Evolutionary conservation across 2,797 vertebrate genomes (phyloP), one percentile per base, ranked within the genome.

Genomic region (Pristis pectinata): DNA sequence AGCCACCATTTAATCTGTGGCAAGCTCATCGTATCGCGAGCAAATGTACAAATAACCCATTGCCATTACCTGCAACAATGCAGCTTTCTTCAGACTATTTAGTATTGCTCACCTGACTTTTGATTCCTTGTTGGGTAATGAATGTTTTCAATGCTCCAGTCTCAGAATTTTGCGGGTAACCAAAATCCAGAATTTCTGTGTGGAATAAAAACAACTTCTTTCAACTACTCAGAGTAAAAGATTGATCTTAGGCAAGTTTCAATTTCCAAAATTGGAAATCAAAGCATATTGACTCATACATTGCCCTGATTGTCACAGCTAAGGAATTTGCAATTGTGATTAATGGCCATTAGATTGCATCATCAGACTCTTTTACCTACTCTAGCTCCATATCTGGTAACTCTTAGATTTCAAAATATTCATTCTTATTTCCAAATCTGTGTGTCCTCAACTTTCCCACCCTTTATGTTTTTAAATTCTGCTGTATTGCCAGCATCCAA

Each of bases 101-200:
- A 2, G 10, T 85, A 79, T 79, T 70, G 76, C 95, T 96, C 98
- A 99, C 99, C 98, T 99, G 99, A 97, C 99, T 99, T 97, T 99
- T 99, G 96, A 99, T 99, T 96, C 99, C 99, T 97, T 99, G 99
- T 95, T 99, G 99, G 95, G 99, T 99, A 97, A 99, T 99, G 97
- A 99, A 99, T 93, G 99, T 99, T 97, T 99, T 99, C 97, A 99
- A 97, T 1, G 99, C 98, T 41, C 99, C 99, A 0, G 99, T 99
- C 97, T 99, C 99, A 17, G 99, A 99, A 96, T 99, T 99, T 97
- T 99, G 99, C 96, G 99, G 99, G 96, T 99, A 99, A 95, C 99
- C 99, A 97, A 99, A 99, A 96, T 99, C 99, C 97, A 99, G 97
- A 96, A 99, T 99, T 97, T 99, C 99, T 99, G 59, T 67, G 83